Conservation (phyloP, 2,888 invertebrate genomes). For the Acleris sparsana region DNA sequence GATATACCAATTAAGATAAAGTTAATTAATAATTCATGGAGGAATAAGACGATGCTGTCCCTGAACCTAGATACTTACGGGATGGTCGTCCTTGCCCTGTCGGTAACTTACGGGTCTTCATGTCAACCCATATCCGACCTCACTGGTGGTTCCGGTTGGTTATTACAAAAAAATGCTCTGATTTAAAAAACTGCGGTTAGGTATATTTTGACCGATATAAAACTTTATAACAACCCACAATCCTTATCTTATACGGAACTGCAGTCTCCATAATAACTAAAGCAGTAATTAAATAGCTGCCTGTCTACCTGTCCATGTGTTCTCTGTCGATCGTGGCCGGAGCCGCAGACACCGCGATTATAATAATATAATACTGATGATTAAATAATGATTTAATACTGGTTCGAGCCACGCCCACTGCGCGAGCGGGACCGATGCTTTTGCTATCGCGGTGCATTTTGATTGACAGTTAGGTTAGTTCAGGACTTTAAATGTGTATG, state of each 20-base stretch:
- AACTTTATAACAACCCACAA: background rate
- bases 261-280: slow-evolving; percentile 18
- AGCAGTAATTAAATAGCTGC: slow-evolving; percentile 12
- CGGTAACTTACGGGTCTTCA: too few relatives aligned
- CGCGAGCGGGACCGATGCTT: slow-evolving; percentile 43
- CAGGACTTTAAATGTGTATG: background rate
- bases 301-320: background rate
- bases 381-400: slow-evolving; percentile 48
- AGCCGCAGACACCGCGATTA: slow-evolving; percentile 47
- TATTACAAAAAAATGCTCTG: too few relatives aligned
- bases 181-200: too few relatives aligned
- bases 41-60: too few relatives aligned
- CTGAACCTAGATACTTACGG: too few relatives aligned
- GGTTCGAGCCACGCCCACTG: slow-evolving; percentile 47
- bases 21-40: background rate
- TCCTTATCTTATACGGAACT: slow-evolving; percentile 1
- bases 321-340: slow-evolving; percentile 44
- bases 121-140: too few relatives aligned
- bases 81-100: too few relatives aligned
- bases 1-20: background rate
- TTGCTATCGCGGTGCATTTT: slow-evolving; percentile 18
- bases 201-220: too few relatives aligned
- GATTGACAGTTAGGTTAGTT: slow-evolving; percentile 4
- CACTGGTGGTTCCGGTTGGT: too few relatives aligned
- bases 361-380: slow-evolving; percentile 36